phyloP scores from a whole-genome alignment of 53 echinoderm and acorn worm species.

The Temnopleurus reevesii region DNA sequence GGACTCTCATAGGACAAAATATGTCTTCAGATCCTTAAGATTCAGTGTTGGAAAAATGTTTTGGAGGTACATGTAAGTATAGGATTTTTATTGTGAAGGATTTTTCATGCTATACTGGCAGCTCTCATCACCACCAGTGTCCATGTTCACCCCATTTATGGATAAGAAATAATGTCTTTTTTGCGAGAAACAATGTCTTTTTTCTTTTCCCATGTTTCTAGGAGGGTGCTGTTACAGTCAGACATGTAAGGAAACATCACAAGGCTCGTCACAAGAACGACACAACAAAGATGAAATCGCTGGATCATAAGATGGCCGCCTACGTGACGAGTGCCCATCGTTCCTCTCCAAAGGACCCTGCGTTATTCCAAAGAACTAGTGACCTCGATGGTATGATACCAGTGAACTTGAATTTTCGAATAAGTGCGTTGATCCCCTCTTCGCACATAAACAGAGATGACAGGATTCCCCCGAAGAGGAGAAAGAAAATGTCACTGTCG shows the following conservation, averaged over 20 bases:
- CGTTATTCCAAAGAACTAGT: neutral
- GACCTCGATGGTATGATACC: neutral
- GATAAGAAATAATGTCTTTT: too few relatives aligned
- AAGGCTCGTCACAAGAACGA: neutral
- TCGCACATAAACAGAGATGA: neutral
- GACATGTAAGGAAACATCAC: neutral
- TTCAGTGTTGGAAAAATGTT: too few relatives aligned
- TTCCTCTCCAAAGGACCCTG: neutral
- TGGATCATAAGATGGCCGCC: neutral
- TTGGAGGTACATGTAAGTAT: too few relatives aligned
- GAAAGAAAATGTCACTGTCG: neutral
- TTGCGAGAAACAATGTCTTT: too few relatives aligned
- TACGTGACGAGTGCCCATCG: neutral
- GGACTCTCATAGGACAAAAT: too few relatives aligned
- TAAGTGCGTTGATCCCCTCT: neutral
- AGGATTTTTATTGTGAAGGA: too few relatives aligned
- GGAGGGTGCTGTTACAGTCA: conserved; percentile 12
- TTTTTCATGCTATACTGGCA: too few relatives aligned
- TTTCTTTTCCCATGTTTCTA: neutral
- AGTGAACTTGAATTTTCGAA: neutral
- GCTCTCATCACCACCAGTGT: too few relatives aligned
- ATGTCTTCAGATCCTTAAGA: too few relatives aligned
- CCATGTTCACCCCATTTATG: too few relatives aligned
- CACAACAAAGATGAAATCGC: neutral
- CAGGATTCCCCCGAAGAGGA: neutral